Evolutionary conservation across 2,888 invertebrate species (phyloP), one percentile per base, ranked within the genome.

Genomic region (Ophraella communa): DNA sequence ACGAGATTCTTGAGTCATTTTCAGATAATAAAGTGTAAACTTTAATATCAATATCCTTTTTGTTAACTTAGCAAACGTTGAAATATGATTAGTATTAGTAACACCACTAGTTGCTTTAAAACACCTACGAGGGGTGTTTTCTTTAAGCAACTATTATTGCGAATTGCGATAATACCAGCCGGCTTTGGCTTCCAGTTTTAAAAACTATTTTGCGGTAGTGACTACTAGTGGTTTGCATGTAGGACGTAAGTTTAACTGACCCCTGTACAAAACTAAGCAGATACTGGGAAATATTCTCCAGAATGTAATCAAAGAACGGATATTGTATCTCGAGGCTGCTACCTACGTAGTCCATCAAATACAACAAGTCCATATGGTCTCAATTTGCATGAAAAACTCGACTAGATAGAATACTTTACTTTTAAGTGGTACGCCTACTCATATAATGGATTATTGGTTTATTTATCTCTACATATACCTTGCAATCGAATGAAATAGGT

Each of bases 351-450:
- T 27, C 39, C 51, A 42, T 51, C 39, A 52, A 51, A 39, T 59
- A 59, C 35, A 21, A 17, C 23, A 45, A 58, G 39, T 58, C 59
- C 59, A 59, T 39, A 59, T 59, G 59, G 33, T 39, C n/a, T 51
- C 21, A 30, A 60, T 60, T 53, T 60, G 52, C 30, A 60, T 60
- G 7, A 24, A 35, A 59, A 24, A 56, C 56, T 65, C 52, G 61
- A 63, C 52, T 57, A 53, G 61, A 57, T 65, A 55, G 49, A 57
- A 60, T 68, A 65, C 64, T 64, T 64, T 66, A 62, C 59, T 60
- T 64, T 58, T 65, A 62, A 68, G 64, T 53, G 62, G 35, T 62
- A 66, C 68, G 52, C 64, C 64, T 52, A 66, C 68, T 56, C 42
- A 42, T 23, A 52, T 35, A 49, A 66, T 45, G 52, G 7, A 39